Evolutionary conservation across 92 coral and sea anemone species (phyloP), one percentile per base, ranked within the genome.

Genomic region (Epizoanthus illoricatus): DNA sequence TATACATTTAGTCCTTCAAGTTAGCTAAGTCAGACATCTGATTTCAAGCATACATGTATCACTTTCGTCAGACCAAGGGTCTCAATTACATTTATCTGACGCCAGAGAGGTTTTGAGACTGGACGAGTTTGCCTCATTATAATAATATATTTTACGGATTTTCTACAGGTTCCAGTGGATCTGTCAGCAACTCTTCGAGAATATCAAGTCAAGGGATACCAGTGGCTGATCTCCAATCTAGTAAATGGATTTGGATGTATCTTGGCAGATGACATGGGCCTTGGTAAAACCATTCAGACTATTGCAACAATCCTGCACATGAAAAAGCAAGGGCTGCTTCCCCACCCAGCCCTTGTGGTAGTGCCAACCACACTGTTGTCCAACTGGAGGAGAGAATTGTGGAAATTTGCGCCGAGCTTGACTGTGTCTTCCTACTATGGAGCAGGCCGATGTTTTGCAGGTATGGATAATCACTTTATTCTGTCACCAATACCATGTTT

Each of bases 231-330:
- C 10, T 52, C 84, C 65, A 84, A 75, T 36, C 80, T 75, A 67
- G 71, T 75, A 20, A 84, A 84, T 41, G 83, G 84, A 33, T 76
- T 84, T 47, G 84, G 78, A 69, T 75, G 87, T 75, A 84, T 84
- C 72, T 41, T 84, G 54, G 87, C 87, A 3, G 87, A 84, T 55
- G 87, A 84, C 76, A 84, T 84, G 87, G 87, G 87, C 47, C 84
- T 84, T 41, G 87, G 87, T 54, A 84, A 84, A 24, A 84, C 87
- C 20, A 65, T 84, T 23, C 87, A 84, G 56, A 84, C 73, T 54
- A 84, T 84, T 75, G 87, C 87, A 4, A 19, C 84, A 21, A 75
- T 84, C 73, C 76, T 56, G 12, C 73, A 65, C 36, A 66, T 84
- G 39, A 76, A 75, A 66, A 49, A 64, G 10, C 84, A 52, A 39